These are phyloP conservation scores for Harpalus rufipes DNA, from an alignment of 2,888 invertebrate genomes.

Conservation along the genomic window DNA sequence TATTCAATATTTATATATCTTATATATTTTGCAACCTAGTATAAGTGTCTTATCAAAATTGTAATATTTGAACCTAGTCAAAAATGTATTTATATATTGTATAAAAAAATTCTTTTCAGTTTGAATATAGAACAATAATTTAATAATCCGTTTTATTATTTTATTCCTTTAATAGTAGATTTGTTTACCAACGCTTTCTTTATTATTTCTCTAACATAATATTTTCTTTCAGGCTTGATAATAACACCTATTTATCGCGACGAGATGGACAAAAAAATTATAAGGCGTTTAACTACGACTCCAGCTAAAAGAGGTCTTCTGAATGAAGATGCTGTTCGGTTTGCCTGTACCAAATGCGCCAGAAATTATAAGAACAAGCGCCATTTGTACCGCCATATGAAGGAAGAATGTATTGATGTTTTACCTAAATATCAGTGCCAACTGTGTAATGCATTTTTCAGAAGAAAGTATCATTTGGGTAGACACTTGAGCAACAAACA, in stretches of 20 bases:
- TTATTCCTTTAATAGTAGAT: background rate
- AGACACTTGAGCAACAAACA: constrained; percentile 78
- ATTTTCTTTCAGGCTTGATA: constrained; percentile 51
- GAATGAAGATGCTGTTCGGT: constrained; percentile 72
- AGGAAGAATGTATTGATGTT: constrained; percentile 78
- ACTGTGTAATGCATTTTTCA: constrained; percentile 77
- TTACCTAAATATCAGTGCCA: constrained; percentile 79
- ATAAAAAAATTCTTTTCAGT: background rate
- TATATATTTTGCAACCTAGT: background rate
- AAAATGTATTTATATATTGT: constrained; percentile 4
- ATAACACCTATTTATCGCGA: constrained; percentile 58
- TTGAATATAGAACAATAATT: constrained; percentile 28
- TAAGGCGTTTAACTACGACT: constrained; percentile 12
- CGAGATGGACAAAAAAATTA: constrained; percentile 43
- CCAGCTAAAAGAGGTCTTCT: background rate
- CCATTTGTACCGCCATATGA: constrained; percentile 79
- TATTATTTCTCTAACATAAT: background rate
- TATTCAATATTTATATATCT: constrained; percentile 2
- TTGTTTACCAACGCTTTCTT: background rate
- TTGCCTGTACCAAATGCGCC: constrained; percentile 79
- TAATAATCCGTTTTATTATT: constrained; percentile 4
- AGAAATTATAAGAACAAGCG: constrained; percentile 82
- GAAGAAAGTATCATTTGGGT: constrained; percentile 79
- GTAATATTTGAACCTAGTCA: background rate
- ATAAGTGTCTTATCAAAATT: constrained; percentile 1